Conservation (phyloP, 2,888 invertebrate genomes). For the Ceratothoa steindachneri region DNA sequence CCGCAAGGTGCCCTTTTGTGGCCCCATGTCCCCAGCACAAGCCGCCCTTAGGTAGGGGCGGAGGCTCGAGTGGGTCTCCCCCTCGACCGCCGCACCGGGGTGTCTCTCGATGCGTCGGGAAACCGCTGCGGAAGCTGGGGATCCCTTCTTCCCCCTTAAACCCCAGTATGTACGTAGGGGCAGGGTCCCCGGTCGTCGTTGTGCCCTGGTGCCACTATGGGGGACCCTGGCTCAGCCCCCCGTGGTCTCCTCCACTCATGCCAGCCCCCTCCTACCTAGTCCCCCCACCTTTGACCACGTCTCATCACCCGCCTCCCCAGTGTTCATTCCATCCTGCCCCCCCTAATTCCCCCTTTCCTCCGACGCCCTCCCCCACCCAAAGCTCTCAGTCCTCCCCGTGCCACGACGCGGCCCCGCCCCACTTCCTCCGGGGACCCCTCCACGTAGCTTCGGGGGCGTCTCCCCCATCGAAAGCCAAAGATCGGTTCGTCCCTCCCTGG, state of each 20-base stretch:
- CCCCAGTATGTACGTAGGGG: too few relatives aligned
- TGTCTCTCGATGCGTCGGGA: too few relatives aligned
- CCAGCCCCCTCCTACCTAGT: not conserved
- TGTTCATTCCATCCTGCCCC: not conserved
- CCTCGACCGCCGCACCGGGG: not conserved
- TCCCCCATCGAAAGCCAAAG: not conserved
- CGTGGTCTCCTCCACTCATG: not conserved
- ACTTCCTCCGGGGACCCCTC: not conserved
- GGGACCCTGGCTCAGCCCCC: not conserved
- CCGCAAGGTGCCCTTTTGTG: too few relatives aligned
- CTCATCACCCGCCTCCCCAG: not conserved
- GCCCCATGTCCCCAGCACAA: not conserved
- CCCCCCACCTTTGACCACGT: not conserved
- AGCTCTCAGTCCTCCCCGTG: not conserved
- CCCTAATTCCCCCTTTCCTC: not conserved
- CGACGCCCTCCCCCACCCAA: not conserved
- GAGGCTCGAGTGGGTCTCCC: too few relatives aligned
- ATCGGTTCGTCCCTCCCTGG: not conserved
- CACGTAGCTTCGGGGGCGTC: not conserved
- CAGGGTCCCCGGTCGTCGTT: not conserved
- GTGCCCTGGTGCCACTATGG: conserved; percentile 7
- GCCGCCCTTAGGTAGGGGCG: not conserved
- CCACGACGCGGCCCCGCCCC: not conserved
- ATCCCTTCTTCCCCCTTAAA: not conserved
- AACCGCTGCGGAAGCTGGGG: not conserved